Base-by-base conservation (phyloP, 2,797 vertebrate species). In the Liparis tanakae region DNA sequence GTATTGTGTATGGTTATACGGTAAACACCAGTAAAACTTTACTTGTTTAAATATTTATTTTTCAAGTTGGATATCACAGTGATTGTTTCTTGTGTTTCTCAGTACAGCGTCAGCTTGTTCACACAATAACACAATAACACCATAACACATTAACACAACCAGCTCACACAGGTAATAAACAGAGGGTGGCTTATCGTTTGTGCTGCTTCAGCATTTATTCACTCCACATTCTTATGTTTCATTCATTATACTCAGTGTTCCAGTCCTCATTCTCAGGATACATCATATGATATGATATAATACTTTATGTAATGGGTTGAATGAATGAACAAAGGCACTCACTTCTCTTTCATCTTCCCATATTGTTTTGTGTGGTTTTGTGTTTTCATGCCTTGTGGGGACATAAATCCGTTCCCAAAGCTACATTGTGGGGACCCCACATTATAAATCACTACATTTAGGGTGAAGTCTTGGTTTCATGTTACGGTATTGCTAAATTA, bases 11-110 rank as follows among this genome's bases (percentile, higher is more conserved):
- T 9, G 3, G n/a, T 22, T 20, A 41, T 41, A 20, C 7, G 18
- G 7, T 46, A 18, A 30, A 30, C 25, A 30, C 25, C 25, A 30
- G 25, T 30, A 30, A 30, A 30, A 30, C 25, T 30, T 30, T 30
- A 30, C 25, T 30, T 30, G 25, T n/a, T n/a, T 30, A 30, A 30
- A 30, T 57, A 13, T 46, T 58, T 54, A n/a, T 59, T 65, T 69
- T 69, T 64, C 18, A 61, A 67, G 56, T 10, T 61, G n/a, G 22
- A 39, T 25, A 25, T n/a, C 12, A 58, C 20, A 7, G 46, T n/a
- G n/a, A n/a, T n/a, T 22, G 59, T 64, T 59, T 34, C 2, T 4
- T 30, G 39, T 57, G 68, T 57, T 57, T 44, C 30, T 3, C 12
- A 0, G 8, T 20, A 10, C 4, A 54, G 41, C 7, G 5, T 12